phyloP scores from a whole-genome alignment of 2,888 invertebrate genomes.

The Ptilodon capucinus region DNA sequence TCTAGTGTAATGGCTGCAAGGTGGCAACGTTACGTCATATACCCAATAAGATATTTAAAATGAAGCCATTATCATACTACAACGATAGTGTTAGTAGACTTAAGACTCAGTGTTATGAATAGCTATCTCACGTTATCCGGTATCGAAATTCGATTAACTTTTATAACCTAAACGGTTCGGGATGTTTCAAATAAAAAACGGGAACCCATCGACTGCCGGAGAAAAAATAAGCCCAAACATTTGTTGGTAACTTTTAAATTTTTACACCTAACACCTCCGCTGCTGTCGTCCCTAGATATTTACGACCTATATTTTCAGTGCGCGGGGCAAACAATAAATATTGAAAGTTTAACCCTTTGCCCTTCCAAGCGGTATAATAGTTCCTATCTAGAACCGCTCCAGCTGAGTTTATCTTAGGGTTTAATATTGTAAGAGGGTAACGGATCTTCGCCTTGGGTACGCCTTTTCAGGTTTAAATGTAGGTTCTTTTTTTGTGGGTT shows the following conservation, averaged over 20 bases:
- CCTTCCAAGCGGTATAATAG: constrained; percentile 6
- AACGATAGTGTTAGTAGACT: too few relatives aligned
- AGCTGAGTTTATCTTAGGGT: not conserved
- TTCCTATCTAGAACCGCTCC: constrained; percentile 2
- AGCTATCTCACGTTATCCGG: too few relatives aligned
- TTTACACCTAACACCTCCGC: constrained; percentile 4
- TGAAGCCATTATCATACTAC: too few relatives aligned
- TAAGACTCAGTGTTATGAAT: too few relatives aligned
- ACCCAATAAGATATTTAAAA: too few relatives aligned
- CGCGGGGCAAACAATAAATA: constrained; percentile 19
- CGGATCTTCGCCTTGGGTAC: not conserved
- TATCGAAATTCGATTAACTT: too few relatives aligned
- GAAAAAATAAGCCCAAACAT: constrained; percentile 1
- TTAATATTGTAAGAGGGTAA: not conserved
- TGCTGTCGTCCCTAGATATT: constrained; percentile 17
- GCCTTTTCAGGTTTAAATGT: not conserved
- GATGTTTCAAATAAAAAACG: not conserved
- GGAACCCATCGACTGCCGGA: not conserved
- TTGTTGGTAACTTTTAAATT: constrained; percentile 8
- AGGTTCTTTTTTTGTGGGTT: not conserved
- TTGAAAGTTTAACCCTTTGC: constrained; percentile 18
- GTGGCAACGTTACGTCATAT: too few relatives aligned
- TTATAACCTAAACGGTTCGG: too few relatives aligned
- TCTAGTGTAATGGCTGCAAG: too few relatives aligned
- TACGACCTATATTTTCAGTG: constrained; percentile 16